Percentiles rank a stretch among this genome's conserved stretches.
phyloP scores from a whole-genome alignment of 2,888 invertebrate genomes.

The Ashinkailepas kermadecensis region DNA sequence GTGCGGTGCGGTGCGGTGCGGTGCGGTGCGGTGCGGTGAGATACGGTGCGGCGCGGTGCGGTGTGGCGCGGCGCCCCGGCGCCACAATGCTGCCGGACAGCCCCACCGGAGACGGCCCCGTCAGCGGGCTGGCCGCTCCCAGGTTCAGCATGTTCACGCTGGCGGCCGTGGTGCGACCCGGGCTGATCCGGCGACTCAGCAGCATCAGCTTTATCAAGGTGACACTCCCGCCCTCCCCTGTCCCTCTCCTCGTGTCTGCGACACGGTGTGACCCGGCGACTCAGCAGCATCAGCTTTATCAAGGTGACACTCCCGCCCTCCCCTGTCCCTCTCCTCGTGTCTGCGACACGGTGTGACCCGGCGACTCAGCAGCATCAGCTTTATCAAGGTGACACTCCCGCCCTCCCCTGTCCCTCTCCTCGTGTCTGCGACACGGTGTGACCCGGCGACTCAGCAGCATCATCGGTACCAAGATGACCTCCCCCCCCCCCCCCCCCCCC shows the following conservation, averaged over 20 bases:
- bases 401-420: too few species aligned
- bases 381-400: too few species aligned
- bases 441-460: neutral
- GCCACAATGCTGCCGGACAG: conserved; percentile 8
- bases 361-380: neutral
- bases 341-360: neutral
- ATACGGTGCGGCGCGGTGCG: neutral
- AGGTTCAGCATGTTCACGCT: conserved; percentile 3
- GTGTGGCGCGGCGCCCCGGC: neutral
- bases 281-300: neutral
- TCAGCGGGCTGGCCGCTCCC: neutral
- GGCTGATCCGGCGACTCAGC: conserved; percentile 3
- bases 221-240: neutral
- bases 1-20: neutral
- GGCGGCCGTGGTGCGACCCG: neutral
- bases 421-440: neutral
- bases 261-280: neutral
- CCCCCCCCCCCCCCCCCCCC: too few species aligned
- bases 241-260: neutral
- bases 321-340: too few species aligned
- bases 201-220: neutral
- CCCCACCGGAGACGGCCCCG: neutral
- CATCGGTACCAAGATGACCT: too few species aligned
- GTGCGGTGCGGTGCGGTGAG: neutral
- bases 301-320: neutral